Percentiles rank a stretch among this genome's conserved stretches.
These are phyloP conservation scores for Eupleurogrammus muticus DNA, from an alignment of 2,797 vertebrate genomes.

Conservation along the genomic window DNA sequence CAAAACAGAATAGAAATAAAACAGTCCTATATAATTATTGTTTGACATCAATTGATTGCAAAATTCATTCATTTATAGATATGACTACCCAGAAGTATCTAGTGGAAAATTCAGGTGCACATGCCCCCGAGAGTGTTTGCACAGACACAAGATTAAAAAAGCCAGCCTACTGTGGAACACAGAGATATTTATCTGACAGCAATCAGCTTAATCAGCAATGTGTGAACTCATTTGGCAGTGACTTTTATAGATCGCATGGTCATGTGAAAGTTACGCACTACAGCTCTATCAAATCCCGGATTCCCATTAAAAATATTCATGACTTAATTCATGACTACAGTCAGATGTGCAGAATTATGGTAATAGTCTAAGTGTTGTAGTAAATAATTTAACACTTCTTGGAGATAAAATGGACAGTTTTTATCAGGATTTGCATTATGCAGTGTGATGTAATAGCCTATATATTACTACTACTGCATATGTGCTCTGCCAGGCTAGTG, in stretches of 20 bases:
- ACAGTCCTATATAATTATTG: too few relatives aligned
- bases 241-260: neutral
- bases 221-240: too few relatives aligned
- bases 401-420: neutral
- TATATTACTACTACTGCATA: too few relatives aligned
- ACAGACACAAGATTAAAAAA: too few relatives aligned
- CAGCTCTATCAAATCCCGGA: neutral
- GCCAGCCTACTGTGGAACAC: too few relatives aligned
- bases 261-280: neutral
- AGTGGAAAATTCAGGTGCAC: too few relatives aligned
- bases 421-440: slow-evolving; percentile 10
- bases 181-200: too few relatives aligned
- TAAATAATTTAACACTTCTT: slow-evolving; percentile 38
- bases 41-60: neutral
- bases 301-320: neutral
- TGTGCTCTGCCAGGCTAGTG: slow-evolving; percentile 33
- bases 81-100: too few relatives aligned
- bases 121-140: too few relatives aligned
- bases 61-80: too few relatives aligned
- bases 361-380: neutral
- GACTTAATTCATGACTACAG: slow-evolving; percentile 14
- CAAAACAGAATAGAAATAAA: neutral
- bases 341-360: slow-evolving; percentile 11
- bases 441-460: slow-evolving; percentile 33
- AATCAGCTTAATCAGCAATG: too few relatives aligned